A percentile compares a stretch with the other conserved stretches of the same genome.
Conservation (phyloP, 2,888 invertebrate species). For the Bellardia pandia region DNA sequence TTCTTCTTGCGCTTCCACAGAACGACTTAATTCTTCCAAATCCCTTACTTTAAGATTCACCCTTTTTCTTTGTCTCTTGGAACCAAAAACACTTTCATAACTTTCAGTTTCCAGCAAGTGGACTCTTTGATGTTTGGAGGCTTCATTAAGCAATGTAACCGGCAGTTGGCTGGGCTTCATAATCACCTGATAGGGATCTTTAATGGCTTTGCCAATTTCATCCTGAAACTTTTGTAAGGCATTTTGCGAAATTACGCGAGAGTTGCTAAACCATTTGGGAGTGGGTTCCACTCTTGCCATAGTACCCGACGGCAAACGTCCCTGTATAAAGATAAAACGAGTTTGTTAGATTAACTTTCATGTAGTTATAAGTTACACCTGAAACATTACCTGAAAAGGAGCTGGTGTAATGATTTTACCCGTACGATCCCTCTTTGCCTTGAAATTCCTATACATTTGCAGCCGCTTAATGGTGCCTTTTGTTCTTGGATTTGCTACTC, state of each 20-base stretch:
- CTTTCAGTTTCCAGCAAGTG: conserved; percentile 98
- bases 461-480: conserved; percentile 97
- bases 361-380: background rate
- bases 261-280: conserved; percentile 99
- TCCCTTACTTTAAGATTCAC: conserved; percentile 92
- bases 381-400: conserved; percentile 90
- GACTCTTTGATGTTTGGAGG: conserved; percentile 94
- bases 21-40: conserved; percentile 90
- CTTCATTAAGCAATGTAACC: conserved; percentile 96
- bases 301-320: conserved; percentile 93
- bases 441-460: conserved; percentile 99
- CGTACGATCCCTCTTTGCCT: conserved; percentile 94
- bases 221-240: conserved; percentile 95
- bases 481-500: conserved; percentile 93
- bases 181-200: conserved; percentile 98
- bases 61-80: conserved; percentile 95
- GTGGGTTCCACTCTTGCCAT: conserved; percentile 98
- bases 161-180: conserved; percentile 98
- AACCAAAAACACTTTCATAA: conserved; percentile 97
- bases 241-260: conserved; percentile 96
- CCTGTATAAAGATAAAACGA: conserved; percentile 82
- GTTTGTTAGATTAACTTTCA: background rate
- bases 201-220: conserved; percentile 96
- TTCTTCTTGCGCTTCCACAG: conserved; percentile 89
- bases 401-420: conserved; percentile 97